phyloP scores from a whole-genome alignment of 2,888 invertebrate genomes.

The Silvanus unidentatus region DNA sequence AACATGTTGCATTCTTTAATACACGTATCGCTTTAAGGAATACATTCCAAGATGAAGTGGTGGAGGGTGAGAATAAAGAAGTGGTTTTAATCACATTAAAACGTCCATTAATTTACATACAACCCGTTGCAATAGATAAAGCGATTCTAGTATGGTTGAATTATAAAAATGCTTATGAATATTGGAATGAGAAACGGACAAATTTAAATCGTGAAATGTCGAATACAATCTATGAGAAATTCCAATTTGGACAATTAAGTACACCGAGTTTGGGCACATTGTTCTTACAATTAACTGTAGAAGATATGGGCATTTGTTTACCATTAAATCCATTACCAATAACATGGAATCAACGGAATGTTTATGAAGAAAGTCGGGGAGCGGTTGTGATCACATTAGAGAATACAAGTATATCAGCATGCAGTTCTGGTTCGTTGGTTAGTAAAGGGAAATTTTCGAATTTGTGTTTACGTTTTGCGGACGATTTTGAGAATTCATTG shows the following conservation, averaged over 20 bases:
- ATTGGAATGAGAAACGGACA: constrained; percentile 95
- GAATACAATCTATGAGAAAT: constrained; percentile 67
- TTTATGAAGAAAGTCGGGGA: constrained; percentile 76
- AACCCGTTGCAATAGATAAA: constrained; percentile 96
- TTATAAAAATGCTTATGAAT: constrained; percentile 98
- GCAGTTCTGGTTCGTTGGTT: constrained; percentile 92
- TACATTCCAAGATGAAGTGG: constrained; percentile 70
- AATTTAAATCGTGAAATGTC: constrained; percentile 85
- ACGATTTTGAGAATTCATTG: constrained; percentile 92
- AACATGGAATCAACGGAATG: constrained; percentile 60
- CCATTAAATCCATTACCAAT: constrained; percentile 80
- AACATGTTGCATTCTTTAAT: constrained; percentile 96
- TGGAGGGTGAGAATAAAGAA: constrained; percentile 73
- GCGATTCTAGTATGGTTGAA: constrained; percentile 98
- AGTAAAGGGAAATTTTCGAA: constrained; percentile 89
- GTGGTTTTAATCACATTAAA: constrained; percentile 86
- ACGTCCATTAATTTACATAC: constrained; percentile 91
- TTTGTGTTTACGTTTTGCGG: constrained; percentile 89
- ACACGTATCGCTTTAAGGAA: constrained; percentile 70
- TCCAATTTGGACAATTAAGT: constrained; percentile 70
- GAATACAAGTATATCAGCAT: constrained; percentile 92
- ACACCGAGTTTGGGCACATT: constrained; percentile 79
- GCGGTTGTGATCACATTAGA: constrained; percentile 95
- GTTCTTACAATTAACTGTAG: constrained; percentile 89
- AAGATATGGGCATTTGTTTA: constrained; percentile 94